Conservation (phyloP, 2,797 vertebrate genomes). For the Benthosema pterotum region DNA sequence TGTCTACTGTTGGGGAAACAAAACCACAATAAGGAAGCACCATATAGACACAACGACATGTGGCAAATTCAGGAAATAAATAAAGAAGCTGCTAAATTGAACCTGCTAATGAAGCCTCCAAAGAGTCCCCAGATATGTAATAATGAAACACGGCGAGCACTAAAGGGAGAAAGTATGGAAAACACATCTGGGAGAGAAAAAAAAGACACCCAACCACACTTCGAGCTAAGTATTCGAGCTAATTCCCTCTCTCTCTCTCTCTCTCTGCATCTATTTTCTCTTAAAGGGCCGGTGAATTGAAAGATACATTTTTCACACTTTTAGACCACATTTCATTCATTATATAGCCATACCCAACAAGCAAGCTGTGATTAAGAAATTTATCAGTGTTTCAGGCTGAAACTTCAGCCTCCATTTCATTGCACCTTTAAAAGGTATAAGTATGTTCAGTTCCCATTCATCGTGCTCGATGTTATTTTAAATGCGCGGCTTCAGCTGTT, state of each 20-base stretch:
- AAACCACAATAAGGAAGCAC: slow-evolving; percentile 32
- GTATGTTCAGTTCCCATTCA: too few relatives aligned
- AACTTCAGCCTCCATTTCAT: too few relatives aligned
- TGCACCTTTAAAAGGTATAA: too few relatives aligned
- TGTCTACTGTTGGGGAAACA: slow-evolving; percentile 37
- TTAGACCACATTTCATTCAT: too few relatives aligned
- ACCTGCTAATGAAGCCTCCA: slow-evolving; percentile 67
- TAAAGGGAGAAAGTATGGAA: slow-evolving; percentile 11
- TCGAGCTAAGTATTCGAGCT: slow-evolving; percentile 27
- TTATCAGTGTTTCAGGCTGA: too few relatives aligned
- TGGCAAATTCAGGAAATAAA: slow-evolving; percentile 62
- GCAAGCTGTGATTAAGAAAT: too few relatives aligned
- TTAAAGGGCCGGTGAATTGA: too few relatives aligned
- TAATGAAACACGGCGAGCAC: slow-evolving; percentile 63
- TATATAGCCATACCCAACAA: too few relatives aligned
- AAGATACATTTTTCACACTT: too few relatives aligned
- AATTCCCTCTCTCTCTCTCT: slow-evolving; percentile 2
- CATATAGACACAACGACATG: slow-evolving; percentile 39
- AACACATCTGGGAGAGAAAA: too few relatives aligned
- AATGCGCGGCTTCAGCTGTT: slow-evolving; percentile 17
- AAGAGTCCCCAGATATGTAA: slow-evolving; percentile 71
- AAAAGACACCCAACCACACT: slow-evolving; percentile 45
- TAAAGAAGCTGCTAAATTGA: slow-evolving; percentile 69
- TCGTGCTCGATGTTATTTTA: not conserved
- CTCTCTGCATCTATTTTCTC: not conserved